A percentile compares a stretch with the other conserved stretches of the same genome.
phyloP scores from a whole-genome alignment of 2,888 invertebrate species.

The Parnassius smintheus region DNA sequence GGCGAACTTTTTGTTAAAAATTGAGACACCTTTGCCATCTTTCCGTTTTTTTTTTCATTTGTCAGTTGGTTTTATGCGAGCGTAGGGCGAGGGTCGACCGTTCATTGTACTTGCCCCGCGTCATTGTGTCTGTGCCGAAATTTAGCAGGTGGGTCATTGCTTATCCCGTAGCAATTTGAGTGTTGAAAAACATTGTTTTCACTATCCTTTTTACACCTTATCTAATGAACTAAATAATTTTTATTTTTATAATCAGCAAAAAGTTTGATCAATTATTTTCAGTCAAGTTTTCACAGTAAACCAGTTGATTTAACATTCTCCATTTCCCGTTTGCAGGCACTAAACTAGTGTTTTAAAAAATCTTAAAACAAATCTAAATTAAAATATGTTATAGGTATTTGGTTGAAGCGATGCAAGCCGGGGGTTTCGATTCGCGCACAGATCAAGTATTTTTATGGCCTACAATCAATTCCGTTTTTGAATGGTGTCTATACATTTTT shows the following conservation, averaged over 20 bases:
- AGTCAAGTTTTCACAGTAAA: too few species aligned
- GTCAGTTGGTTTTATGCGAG: slow-evolving; percentile 54
- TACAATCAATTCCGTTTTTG: too few species aligned
- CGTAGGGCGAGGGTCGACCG: slow-evolving; percentile 64
- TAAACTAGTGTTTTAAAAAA: too few species aligned
- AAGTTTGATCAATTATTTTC: too few species aligned
- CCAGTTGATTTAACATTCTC: too few species aligned
- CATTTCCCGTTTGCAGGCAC: too few species aligned
- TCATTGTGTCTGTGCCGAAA: slow-evolving; percentile 57
- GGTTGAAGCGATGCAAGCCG: too few species aligned
- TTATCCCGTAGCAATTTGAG: slow-evolving; percentile 22
- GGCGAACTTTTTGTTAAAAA: slow-evolving; percentile 68
- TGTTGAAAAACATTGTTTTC: slow-evolving; percentile 9
- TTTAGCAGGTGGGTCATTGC: slow-evolving; percentile 75
- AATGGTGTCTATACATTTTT: slow-evolving; percentile 25
- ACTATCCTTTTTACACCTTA: neutral
- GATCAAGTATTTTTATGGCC: too few species aligned
- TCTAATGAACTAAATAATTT: neutral
- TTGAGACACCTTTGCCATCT: slow-evolving; percentile 80
- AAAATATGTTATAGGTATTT: too few species aligned
- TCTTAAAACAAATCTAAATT: too few species aligned
- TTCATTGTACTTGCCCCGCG: slow-evolving; percentile 49
- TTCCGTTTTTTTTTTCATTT: slow-evolving; percentile 65
- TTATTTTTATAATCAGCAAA: neutral
- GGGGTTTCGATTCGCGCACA: too few species aligned